Conservation (phyloP, 1,140 invertebrate genomes). For the Pristionchus pacificus region DNA sequence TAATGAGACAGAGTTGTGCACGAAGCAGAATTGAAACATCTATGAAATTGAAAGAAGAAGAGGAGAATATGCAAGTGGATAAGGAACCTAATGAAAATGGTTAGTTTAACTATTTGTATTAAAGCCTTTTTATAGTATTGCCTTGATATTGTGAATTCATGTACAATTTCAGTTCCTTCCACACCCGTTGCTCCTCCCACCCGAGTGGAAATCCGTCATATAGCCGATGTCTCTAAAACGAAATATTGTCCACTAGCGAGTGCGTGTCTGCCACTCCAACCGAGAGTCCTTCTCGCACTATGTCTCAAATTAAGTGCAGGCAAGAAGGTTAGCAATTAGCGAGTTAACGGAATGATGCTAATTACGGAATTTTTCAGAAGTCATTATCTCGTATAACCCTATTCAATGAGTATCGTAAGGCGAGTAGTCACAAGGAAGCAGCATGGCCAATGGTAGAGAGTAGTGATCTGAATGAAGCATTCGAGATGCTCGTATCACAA, state of each 20-base stretch:
- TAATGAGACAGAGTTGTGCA: too few relatives aligned
- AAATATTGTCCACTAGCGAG: slow-evolving; percentile 15
- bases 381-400: not conserved
- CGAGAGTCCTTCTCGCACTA: slow-evolving; percentile 22
- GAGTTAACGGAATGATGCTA: too few relatives aligned
- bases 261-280: slow-evolving; percentile 26
- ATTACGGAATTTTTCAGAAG: not conserved
- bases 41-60: too few relatives aligned
- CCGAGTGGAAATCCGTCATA: not conserved
- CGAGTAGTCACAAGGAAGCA: not conserved
- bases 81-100: too few relatives aligned
- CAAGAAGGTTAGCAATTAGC: slow-evolving; percentile 13
- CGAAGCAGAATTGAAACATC: too few relatives aligned
- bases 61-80: too few relatives aligned
- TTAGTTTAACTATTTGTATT: too few relatives aligned
- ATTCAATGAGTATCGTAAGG: not conserved
- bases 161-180: too few relatives aligned
- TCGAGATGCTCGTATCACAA: slow-evolving; percentile 24
- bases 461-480: slow-evolving; percentile 20
- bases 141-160: too few relatives aligned
- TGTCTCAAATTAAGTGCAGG: slow-evolving; percentile 17
- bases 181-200: not conserved
- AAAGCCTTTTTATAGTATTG: too few relatives aligned
- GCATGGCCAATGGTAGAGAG: slow-evolving; percentile 10
- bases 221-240: not conserved